Base-by-base conservation (phyloP, 2,113 vertebrate genomes). In the Plotosus lineatus region DNA sequence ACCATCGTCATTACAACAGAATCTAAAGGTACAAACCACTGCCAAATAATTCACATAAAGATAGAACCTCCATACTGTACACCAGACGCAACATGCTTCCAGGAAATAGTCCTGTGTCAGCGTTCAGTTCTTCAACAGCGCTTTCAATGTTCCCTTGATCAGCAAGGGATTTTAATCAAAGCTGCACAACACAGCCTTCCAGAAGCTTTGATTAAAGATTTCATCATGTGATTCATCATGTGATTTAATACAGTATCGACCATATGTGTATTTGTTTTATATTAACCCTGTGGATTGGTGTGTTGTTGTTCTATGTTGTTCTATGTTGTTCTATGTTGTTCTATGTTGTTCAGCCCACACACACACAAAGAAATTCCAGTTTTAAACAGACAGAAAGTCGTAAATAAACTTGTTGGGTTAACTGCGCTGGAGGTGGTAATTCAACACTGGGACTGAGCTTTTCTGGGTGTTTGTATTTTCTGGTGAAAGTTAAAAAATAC, bases 1-100 rank as follows among this genome's bases (percentile, higher is more conserved):
- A 90, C 82, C 85, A 87, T 90, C 72, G 81, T 86, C 76, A 82
- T 92, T 83, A 89, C 85, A n/a, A 90, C 89, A 95, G 23, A 78
- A 84, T 17, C 44, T 78, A n/a, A 84, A 83, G 68, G 6, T n/a
- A 28, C 36, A 71, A 77, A 11, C 17, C 50, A 33, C 12, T 76
- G 17, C 44, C 44, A 58, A 8, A 53, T 31, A 36, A 56, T 40
- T 75, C 4, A 75, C 15, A 56, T 0, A 56, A 5, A 75, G 17
- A 26, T 56, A 28, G 36, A 4, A 40, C 21, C n/a, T n/a, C n/a
- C n/a, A 1, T 21, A 36, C 5, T 9, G 23, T 65, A 63, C 4
- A 66, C 40, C 23, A 56, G 12, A 40, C 26, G 8, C 31, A 40
- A n/a, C 50, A 21, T 33, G 23, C 21, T 46, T 63, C 28, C 58